Base-by-base conservation (phyloP, 2,113 vertebrate species). In the Patagioenas fasciata region DNA sequence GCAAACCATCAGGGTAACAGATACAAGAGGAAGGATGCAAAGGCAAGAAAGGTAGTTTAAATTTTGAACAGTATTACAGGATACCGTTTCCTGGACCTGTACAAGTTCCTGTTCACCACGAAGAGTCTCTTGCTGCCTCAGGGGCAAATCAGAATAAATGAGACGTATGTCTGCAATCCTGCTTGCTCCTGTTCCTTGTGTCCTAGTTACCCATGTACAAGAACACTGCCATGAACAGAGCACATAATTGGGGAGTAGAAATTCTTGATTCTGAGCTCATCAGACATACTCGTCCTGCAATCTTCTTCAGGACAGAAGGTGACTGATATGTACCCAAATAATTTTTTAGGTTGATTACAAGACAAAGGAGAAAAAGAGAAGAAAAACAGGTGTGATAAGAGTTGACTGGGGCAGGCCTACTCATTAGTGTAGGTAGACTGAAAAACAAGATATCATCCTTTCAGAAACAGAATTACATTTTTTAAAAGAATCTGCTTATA, bases 341-440 rank as follows among this genome's bases (percentile, higher is more conserved):
- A 78, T 81, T 82, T 93, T 89, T 89, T 78, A 91, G 31, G 31
- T 47, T 56, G 53, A 70, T 70, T 87, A 75, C 18, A 93, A 82
- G 51, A 79, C 57, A 83, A 65, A 91, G 66, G 85, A 60, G 50
- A 19, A 79, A 89, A 89, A 70, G 26, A 86, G 50, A 93, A 94
- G 64, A 84, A 93, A 93, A 71, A 3, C 32, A 53, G 15, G n/a
- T 77, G 48, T 80, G 56, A 12, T 29, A 93, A 31, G 29, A 84
- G 38, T 54, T 28, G 48, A 62, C 48, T 44, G 48, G 38, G 29
- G 28, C 19, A 88, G 32, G 61, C 57, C 64, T 72, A 77, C 53
- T 91, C 71, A 34, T n/a, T 85, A 48, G 19, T 80, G 34, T 31
- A 74, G 44, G 6, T 17, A 61, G 40, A 80, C 65, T 65, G 51